phyloP scores from a whole-genome alignment of 1,140 invertebrate species.

The Lepidurus couesii region DNA sequence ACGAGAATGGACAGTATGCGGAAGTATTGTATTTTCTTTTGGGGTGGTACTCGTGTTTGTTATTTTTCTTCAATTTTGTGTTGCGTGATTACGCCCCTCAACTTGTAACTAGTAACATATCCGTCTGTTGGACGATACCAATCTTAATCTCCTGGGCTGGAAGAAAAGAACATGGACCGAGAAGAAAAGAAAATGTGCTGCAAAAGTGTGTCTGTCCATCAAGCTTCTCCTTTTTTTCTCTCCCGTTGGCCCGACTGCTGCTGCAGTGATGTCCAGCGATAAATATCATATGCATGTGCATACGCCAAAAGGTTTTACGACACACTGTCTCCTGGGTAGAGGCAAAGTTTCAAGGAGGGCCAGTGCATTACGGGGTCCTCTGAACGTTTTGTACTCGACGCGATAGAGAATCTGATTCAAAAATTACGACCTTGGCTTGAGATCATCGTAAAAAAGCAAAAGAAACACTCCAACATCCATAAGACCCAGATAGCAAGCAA shows the following conservation, averaged over 20 bases:
- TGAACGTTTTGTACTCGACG: not conserved
- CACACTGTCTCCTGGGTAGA: not conserved
- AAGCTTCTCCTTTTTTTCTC: not conserved
- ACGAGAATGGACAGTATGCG: no score
- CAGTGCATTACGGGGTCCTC: not conserved
- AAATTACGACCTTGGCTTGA: not conserved
- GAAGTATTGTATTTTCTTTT: no score
- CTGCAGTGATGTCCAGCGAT: not conserved
- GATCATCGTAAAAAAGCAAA: not conserved
- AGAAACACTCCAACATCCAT: not conserved
- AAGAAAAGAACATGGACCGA: not conserved
- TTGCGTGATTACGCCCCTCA: not conserved
- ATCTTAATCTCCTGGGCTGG: slow-evolving; percentile 5
- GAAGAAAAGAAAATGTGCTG: not conserved
- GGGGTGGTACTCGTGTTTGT: no score
- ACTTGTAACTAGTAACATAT: not conserved
- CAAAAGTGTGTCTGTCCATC: not conserved
- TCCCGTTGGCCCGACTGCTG: not conserved
- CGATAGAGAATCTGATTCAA: not conserved
- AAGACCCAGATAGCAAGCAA: not conserved
- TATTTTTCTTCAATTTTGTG: no score
- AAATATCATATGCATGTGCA: not conserved
- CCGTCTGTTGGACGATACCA: not conserved
- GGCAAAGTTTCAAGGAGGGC: not conserved
- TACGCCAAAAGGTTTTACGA: not conserved